Evolutionary conservation across 2,113 vertebrate species (phyloP), one percentile per base, ranked within the genome.

Genomic region (Ivindomyrus marchei): DNA sequence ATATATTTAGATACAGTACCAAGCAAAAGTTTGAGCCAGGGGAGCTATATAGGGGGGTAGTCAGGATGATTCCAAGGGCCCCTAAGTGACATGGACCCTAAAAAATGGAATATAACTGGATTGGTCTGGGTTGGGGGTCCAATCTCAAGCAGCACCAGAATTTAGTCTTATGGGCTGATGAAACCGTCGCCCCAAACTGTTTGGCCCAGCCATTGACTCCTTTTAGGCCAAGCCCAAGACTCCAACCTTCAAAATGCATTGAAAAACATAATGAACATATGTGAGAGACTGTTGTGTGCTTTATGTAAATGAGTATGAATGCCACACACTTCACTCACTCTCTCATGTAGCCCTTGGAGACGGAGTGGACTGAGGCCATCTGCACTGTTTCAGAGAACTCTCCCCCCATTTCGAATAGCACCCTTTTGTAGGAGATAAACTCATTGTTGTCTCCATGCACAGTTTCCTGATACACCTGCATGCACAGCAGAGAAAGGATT

Each of bases 371-470:
- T 13, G 96, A 96, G n/a, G 94, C 85, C 80, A 95, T n/a, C 90
- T 96, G 90, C 9, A 96, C 94, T 0, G 47, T 89, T 10, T 94
- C 89, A 0, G 89, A 91, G 89, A 89, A 93, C 47, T 74, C 15
- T 0, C 49, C 24, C 0, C 89, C 94, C 95, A 96, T 95, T 91
- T 96, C 94, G 87, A 91, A 93, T 52, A 96, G 93, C 27, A 95
- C 95, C 84, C 92, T 95, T 92, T 95, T 96, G 62, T 95, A 95
- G 47, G 96, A 96, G 86, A 95, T 42, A 70, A 96, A 96, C 66
- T 92, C 89, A 10, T 9, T 83, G 8, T 88, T 91, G 1, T 77
- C 56, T 5, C 89, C 93, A 8, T 91, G 93, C 15, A 96, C 93
- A 0, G 92, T 93, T 91, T 96, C 94, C 94, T 96, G 95, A 88